Percentiles rank a stretch among this genome's conserved stretches.
Evolutionary conservation across 2,797 vertebrate species (phyloP).

Genomic region (Esox lucius): DNA sequence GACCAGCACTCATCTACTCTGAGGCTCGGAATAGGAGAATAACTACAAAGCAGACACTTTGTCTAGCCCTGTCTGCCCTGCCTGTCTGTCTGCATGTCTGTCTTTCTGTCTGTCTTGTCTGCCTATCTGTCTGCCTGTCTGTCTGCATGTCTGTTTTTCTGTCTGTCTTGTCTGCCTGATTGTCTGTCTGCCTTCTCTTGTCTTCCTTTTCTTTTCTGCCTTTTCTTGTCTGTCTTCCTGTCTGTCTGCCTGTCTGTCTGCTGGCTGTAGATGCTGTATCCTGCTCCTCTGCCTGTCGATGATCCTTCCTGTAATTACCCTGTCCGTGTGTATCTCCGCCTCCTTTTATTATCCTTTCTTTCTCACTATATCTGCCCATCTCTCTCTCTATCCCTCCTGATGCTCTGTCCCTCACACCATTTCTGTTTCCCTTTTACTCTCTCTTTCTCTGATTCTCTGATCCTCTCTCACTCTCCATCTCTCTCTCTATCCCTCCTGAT

Average conservation of each 20-base stretch:
- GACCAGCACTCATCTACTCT: constrained; percentile 46
- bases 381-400: constrained; percentile 27
- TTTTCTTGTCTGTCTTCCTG: too few relatives aligned
- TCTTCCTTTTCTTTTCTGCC: too few relatives aligned
- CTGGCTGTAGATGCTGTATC: too few relatives aligned
- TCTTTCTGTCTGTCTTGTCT: too few relatives aligned
- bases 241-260: too few relatives aligned
- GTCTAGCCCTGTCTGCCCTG: constrained; percentile 28
- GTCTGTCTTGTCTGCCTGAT: constrained; percentile 20
- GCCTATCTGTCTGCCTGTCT: not conserved
- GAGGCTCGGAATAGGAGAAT: constrained; percentile 58
- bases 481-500: constrained; percentile 29
- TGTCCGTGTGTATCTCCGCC: constrained; percentile 21
- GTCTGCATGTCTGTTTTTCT: constrained; percentile 32
- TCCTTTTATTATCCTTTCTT: not conserved
- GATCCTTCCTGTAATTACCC: constrained; percentile 59
- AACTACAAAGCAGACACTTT: constrained; percentile 51
- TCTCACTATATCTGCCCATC: constrained; percentile 25
- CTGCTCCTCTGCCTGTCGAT: constrained; percentile 18
- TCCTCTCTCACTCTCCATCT: constrained; percentile 15
- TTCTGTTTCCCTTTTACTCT: not conserved
- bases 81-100: not conserved
- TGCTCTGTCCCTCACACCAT: constrained; percentile 21
- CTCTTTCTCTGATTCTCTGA: not conserved
- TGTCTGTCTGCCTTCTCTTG: constrained; percentile 15